phyloP scores from a whole-genome alignment of 2,888 invertebrate genomes.

The Thereva unica region DNA sequence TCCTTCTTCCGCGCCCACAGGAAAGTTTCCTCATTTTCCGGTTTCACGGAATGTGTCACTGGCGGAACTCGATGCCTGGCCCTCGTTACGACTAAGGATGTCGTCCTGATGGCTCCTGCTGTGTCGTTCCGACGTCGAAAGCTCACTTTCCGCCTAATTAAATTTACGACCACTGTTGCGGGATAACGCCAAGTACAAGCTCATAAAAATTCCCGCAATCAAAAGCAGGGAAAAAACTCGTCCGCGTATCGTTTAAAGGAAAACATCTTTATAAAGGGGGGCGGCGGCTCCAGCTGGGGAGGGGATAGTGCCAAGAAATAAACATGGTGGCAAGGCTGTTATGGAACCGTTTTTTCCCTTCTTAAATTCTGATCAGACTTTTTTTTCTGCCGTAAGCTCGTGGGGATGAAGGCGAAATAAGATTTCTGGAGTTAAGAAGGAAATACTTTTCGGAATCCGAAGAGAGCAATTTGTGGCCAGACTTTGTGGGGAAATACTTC shows the following conservation, averaged over 20 bases:
- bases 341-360: too few species aligned
- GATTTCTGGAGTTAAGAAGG: too few species aligned
- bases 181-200: slow-evolving; percentile 21
- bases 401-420: too few species aligned
- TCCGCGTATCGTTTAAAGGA: background rate
- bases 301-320: slow-evolving; percentile 1
- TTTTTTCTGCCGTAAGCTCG: too few species aligned
- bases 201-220: slow-evolving; percentile 26
- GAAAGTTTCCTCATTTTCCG: slow-evolving; percentile 10
- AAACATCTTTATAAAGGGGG: slow-evolving; percentile 12
- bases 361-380: too few species aligned
- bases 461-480: too few species aligned
- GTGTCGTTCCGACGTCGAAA: slow-evolving; percentile 23
- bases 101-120: slow-evolving; percentile 15
- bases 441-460: too few species aligned
- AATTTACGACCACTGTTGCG: slow-evolving; percentile 24
- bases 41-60: slow-evolving; percentile 1
- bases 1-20: slow-evolving; percentile 4
- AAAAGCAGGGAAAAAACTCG: background rate
- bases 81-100: slow-evolving; percentile 2
- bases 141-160: slow-evolving; percentile 29
- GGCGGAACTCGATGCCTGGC: background rate
- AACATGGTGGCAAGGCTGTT: background rate
- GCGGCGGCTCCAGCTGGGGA: background rate
- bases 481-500: too few species aligned